phyloP scores from a whole-genome alignment of 1,140 invertebrate species.

The Micrasema minimum region DNA sequence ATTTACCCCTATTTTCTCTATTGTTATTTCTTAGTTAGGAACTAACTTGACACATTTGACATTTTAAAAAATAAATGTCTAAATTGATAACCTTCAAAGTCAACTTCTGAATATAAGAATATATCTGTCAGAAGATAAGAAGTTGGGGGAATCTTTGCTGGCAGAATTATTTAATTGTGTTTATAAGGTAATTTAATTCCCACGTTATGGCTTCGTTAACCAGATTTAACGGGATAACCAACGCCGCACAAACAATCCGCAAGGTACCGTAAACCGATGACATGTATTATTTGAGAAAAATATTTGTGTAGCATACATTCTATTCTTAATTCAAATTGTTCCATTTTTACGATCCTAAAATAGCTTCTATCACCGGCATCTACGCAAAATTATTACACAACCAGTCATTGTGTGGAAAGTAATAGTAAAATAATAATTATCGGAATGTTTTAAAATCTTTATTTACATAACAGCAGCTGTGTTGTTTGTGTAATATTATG shows the following conservation, averaged over 20 bases:
- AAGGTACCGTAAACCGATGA: constrained; percentile 18
- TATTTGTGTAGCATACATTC: constrained; percentile 20
- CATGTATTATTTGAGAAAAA: constrained; percentile 19
- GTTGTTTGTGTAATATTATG: constrained; percentile 2
- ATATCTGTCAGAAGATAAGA: constrained; percentile 46
- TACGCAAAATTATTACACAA: constrained; percentile 31
- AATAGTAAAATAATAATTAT: neutral
- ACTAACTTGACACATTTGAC: too few relatives aligned
- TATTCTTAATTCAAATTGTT: constrained; percentile 30
- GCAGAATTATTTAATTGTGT: constrained; percentile 8
- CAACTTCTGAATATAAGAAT: constrained; percentile 32
- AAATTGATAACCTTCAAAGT: constrained; percentile 46
- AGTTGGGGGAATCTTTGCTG: constrained; percentile 8
- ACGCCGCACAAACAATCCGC: constrained; percentile 33
- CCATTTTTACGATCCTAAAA: constrained; percentile 36
- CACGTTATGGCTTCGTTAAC: constrained; percentile 35
- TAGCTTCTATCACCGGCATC: constrained; percentile 8
- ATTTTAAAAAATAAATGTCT: neutral
- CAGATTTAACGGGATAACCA: constrained; percentile 28
- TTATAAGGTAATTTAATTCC: constrained; percentile 30
- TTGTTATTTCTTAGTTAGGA: too few relatives aligned
- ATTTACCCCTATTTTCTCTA: too few relatives aligned
- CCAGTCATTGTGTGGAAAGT: neutral
- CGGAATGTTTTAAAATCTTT: neutral
- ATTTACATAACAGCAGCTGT: constrained; percentile 19